Evolutionary conservation across 1,140 invertebrate species (phyloP), one percentile per base, ranked within the genome.

Genomic region (Hestina assimilis): DNA sequence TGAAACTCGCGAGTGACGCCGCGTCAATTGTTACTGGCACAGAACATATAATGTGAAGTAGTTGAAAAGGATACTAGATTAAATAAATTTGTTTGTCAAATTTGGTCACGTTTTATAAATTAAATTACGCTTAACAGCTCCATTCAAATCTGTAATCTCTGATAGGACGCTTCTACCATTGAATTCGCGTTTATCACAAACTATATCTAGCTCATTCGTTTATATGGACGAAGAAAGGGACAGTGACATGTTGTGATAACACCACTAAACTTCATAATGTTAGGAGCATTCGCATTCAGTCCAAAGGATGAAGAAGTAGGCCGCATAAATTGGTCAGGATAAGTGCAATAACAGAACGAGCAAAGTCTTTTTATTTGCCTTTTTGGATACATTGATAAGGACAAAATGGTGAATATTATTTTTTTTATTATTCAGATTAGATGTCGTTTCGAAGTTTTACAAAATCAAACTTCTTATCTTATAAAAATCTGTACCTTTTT

Each of bases 291-390:
- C 62, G 35, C 50, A 73, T 63, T 69, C 51, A 53, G 60, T 62
- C 58, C 56, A 56, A 72, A 76, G 78, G 78, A 76, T 79, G 73
- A 65, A 63, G 55, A 71, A 81, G 70, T 81, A 63, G 74, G 69
- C 55, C 75, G 69, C 45, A 63, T 55, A 63, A 75, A 72, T 78
- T 76, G 71, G 59, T 52, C 60, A 52, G 61, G 62, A 59, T 17
- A 6, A 63, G 45, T 52, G 60, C 20, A 20, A 47, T 28, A 53
- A 31, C 14, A 52, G 57, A 50, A 60, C 7, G 38, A 52, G 42
- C 41, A 29, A 17, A 14, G 14, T 41, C 38, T 24, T 20, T 28
- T 9, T 17, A 38, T 17, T 35, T 7, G n/a, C n/a, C 8, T n/a
- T n/a, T 24, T 43, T 29, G 46, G 41, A 55, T 42, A 50, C 23